Base-by-base conservation (phyloP, 2,797 vertebrate genomes). In the Sebastes umbrosus region DNA sequence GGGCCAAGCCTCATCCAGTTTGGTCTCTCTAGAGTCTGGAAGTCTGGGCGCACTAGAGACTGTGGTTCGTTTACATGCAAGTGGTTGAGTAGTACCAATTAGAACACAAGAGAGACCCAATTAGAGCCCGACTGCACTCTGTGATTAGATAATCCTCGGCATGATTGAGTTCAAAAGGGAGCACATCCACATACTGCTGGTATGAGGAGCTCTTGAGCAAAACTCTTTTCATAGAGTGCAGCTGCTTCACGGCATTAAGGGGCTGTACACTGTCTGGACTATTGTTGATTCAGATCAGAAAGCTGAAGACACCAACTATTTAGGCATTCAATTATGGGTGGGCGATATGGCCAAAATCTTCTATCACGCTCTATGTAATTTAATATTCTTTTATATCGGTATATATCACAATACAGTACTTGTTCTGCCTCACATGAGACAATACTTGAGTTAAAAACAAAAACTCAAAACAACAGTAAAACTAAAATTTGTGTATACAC, bases 141-240 rank as follows among this genome's bases (percentile, higher is more conserved):
- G 69, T 84, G 84, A 93, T 94, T 84, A 87, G 83, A 86, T 87
- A 80, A 90, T 91, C 84, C 87, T 87, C 72, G 6, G 79, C 18
- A 55, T 82, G 79, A 88, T 60, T 85, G 75, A 83, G 88, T 82
- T 90, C 62, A 87, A 85, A 88, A 88, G 69, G 80, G 82, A 86
- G 73, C 73, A 57, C 73, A 43, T 85, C 73, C 80, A 71, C 70
- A 87, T 54, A 62, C 50, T 68, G 78, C 32, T 43, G 59, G 16
- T 66, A 84, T 76, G 84, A 88, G 69, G 77, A 73, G 80, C 86
- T 85, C 79, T 90, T 34, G 57, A 87, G 74, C n/a, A 46, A 73
- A 81, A 63, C 36, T 67, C 77, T 89, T 86, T 87, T 86, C 77
- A 86, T 34, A 64, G 79, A 86, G 67, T 34, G 80, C 86, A 89